phyloP scores from a whole-genome alignment of 2,797 vertebrate species.

The Ceryle rudis region DNA sequence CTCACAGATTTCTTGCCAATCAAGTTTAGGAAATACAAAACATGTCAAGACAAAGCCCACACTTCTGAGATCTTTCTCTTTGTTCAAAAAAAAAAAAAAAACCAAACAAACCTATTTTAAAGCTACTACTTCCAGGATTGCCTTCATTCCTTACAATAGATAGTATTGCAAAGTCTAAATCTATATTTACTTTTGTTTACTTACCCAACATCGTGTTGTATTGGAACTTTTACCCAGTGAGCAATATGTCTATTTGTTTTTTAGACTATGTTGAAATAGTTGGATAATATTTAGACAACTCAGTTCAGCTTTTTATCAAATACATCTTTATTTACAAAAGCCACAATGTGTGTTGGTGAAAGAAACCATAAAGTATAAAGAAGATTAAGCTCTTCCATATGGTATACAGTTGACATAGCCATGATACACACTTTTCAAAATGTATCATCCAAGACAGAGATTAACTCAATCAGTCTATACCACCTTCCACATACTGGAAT shows the following conservation, averaged over 20 bases:
- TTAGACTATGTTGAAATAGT: constrained; percentile 67
- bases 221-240: constrained; percentile 48
- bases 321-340: not conserved
- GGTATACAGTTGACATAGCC: not conserved
- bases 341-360: not conserved
- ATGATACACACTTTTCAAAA: not conserved
- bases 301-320: not conserved
- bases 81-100: not conserved
- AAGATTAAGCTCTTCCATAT: not conserved
- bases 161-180: not conserved
- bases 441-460: not conserved
- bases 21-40: not conserved
- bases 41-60: not conserved
- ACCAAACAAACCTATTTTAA: not conserved
- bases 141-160: not conserved
- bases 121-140: not conserved
- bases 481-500: not conserved
- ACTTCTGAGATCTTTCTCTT: not conserved
- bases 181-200: constrained; percentile 12
- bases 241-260: constrained; percentile 63
- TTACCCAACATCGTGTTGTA: not conserved
- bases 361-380: not conserved
- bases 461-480: not conserved
- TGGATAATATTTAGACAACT: constrained; percentile 72
- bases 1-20: not conserved